Conservation (phyloP, 2,113 vertebrate species). For the Xenopus borealis region DNA sequence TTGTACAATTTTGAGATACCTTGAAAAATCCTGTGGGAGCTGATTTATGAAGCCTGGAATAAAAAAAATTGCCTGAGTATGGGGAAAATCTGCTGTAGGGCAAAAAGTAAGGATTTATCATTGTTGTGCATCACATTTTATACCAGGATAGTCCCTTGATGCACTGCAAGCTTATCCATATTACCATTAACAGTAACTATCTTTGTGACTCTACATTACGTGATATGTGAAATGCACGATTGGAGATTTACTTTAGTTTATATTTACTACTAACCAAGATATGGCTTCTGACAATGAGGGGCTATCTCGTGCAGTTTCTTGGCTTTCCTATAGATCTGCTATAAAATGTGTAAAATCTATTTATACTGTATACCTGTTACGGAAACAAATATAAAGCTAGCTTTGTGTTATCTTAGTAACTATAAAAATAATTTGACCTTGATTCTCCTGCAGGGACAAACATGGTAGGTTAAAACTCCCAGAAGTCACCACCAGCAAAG, state of each 20-base stretch:
- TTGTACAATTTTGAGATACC: constrained; percentile 53
- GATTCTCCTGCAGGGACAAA: no score
- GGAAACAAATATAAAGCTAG: neutral
- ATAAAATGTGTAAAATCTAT: neutral
- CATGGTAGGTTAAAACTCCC: no score
- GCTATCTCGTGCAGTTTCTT: neutral
- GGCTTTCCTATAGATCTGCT: neutral
- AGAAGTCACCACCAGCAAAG: no score
- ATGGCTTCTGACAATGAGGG: neutral
- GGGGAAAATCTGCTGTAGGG: constrained; percentile 43
- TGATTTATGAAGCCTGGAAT: constrained; percentile 42
- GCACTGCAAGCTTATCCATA: constrained; percentile 33
- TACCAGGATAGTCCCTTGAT: constrained; percentile 33
- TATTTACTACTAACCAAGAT: constrained; percentile 6
- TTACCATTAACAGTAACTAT: constrained; percentile 39
- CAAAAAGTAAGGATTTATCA: constrained; percentile 46
- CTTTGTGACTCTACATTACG: constrained; percentile 9
- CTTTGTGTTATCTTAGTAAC: neutral
- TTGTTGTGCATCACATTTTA: constrained; percentile 41
- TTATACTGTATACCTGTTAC: no score
- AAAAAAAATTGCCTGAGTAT: constrained; percentile 33
- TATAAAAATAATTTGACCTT: no score
- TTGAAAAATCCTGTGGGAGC: constrained; percentile 45
- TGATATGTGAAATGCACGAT: constrained; percentile 13
- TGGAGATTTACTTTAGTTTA: neutral